Evolutionary conservation across 2,888 invertebrate species (phyloP), one percentile per base, ranked within the genome.

Genomic region (Hybos culiciformis): DNA sequence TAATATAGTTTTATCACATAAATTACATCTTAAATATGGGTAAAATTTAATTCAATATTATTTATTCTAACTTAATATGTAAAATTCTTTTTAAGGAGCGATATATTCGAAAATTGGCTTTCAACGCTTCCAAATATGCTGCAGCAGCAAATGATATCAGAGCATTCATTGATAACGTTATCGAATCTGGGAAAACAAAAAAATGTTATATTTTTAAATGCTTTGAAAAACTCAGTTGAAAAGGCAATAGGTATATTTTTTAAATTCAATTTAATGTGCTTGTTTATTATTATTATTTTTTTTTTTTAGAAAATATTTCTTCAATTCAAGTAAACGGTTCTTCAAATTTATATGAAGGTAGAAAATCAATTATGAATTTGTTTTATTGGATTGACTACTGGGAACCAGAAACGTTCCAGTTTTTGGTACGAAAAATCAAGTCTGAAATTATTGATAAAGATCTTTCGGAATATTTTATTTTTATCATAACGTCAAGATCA

Each of bases 161-260:
- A 66, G 32, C 63, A 71, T 51, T 71, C 73, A 4, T 56, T 79
- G n/a, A 56, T 72, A 43, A 73, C 73, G 6, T 63, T 80, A 47
- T 70, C 73, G 14, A 68, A 70, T 48, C 70, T 80, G 56, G 74
- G 75, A 17, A 70, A 73, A 39, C 70, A 70, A 41, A 70, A 69
- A 48, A 75, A 73, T 53, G 46, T 43, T 14, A 58, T 62, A 11
- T 76, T 79, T 47, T 68, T 75, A 50, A 48, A 57, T 6, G 65
- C 71, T 1, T 54, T 78, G 2, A 62, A 65, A 33, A 59, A 66
- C 1, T 66, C 69, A 37, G 53, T 72, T 9, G 47, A 57, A 0
- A 52, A 59, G 12, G 70, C 79, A 32, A 59, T 79, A n/a, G 55
- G 65, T 62, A 53, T 50, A 44, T 46, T 14, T 33, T 4, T 41